phyloP scores from a whole-genome alignment of 2,113 vertebrate species.

The Myanophis thanlyinensis region DNA sequence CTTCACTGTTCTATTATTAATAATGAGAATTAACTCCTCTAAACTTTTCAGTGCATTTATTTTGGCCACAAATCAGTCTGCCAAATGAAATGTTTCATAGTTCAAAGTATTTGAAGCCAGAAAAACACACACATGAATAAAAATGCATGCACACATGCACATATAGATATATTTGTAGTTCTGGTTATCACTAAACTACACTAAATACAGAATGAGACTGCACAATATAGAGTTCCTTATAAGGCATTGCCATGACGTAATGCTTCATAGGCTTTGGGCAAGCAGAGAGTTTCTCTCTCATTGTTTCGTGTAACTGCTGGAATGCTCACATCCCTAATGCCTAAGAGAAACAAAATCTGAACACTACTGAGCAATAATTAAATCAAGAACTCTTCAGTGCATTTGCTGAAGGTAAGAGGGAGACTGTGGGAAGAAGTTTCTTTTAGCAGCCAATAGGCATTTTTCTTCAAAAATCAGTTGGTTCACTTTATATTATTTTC shows the following conservation, averaged over 20 bases:
- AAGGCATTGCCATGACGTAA: conserved; percentile 96
- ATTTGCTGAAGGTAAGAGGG: conserved; percentile 64
- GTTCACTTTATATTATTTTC: conserved; percentile 8
- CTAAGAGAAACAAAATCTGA: conserved; percentile 54
- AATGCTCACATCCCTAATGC: conserved; percentile 80
- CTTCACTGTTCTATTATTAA: conserved; percentile 57
- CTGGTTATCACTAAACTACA: conserved; percentile 59
- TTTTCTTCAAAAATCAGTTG: conserved; percentile 10
- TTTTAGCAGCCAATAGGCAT: conserved; percentile 26
- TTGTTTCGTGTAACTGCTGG: conserved; percentile 88
- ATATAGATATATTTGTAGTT: conserved; percentile 17
- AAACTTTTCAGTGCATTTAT: conserved; percentile 66
- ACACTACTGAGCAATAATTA: conserved; percentile 58
- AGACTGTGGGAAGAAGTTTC: conserved; percentile 21
- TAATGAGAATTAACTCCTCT: conserved; percentile 59
- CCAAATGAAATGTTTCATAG: conserved; percentile 61
- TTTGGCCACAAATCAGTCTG: conserved; percentile 55
- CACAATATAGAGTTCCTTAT: conserved; percentile 85
- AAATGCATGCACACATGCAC: conserved; percentile 24
- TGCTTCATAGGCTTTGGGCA: conserved; percentile 85
- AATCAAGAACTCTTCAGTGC: conserved; percentile 41
- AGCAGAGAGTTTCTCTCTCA: conserved; percentile 81
- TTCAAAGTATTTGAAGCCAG: conserved; percentile 54
- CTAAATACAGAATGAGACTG: conserved; percentile 69
- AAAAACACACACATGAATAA: conserved; percentile 35